These are phyloP conservation scores for Pseudocheirus occidentalis DNA, from an alignment of 2,797 vertebrate genomes.

Conservation along the genomic window DNA sequence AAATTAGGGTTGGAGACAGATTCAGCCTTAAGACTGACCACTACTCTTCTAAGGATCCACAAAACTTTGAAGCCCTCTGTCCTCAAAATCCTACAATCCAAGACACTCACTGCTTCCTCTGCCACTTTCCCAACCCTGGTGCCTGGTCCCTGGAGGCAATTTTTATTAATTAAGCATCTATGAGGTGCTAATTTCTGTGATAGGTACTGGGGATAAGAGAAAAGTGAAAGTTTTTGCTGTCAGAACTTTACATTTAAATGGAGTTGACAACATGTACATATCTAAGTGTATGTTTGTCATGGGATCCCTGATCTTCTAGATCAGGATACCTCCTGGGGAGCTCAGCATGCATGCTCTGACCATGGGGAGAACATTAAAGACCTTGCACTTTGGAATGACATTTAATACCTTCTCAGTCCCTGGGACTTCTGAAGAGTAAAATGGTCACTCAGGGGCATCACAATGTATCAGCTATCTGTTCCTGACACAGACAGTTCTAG, in stretches of 20 bases:
- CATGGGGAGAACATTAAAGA: not conserved
- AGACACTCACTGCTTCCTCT: not conserved
- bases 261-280: not conserved
- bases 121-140: not conserved
- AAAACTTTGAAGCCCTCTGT: not conserved
- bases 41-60: not conserved
- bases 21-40: not conserved
- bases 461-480: not conserved
- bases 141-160: not conserved
- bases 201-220: not conserved
- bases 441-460: not conserved
- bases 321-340: not conserved
- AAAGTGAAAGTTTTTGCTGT: not conserved
- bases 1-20: not conserved
- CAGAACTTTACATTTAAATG: not conserved
- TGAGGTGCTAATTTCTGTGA: not conserved
- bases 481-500: not conserved
- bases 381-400: not conserved
- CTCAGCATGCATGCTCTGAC: not conserved
- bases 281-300: not conserved
- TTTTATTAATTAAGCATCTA: not conserved
- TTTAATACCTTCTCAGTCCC: not conserved
- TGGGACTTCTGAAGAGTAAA: not conserved
- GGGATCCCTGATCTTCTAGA: too few relatives aligned
- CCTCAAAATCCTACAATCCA: not conserved